phyloP scores from a whole-genome alignment of 2,888 invertebrate genomes.

The Pseudoips prasinana region DNA sequence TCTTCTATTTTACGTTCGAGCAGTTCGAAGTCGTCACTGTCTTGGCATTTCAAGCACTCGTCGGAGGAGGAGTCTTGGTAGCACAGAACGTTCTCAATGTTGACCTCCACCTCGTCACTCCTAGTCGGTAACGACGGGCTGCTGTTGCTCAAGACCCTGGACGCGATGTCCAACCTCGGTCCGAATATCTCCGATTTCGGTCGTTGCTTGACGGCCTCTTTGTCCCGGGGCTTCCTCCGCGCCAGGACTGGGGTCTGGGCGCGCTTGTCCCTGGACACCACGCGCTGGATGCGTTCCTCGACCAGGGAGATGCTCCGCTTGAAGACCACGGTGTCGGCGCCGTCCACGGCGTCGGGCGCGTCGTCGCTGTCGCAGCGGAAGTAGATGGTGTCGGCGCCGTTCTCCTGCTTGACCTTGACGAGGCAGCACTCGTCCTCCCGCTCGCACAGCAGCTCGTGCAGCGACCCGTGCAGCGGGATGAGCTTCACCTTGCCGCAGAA shows the following conservation, averaged over 20 bases:
- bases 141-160: conserved; percentile 58
- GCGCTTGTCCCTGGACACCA: conserved; percentile 57
- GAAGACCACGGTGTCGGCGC: conserved; percentile 55
- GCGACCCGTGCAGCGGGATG: conserved; percentile 67
- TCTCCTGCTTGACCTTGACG: conserved; percentile 70
- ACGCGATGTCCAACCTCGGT: conserved; percentile 41
- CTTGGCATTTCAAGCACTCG: conserved; percentile 63
- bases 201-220: no score
- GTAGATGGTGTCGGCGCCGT: conserved; percentile 71
- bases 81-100: conserved; percentile 65
- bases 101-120: conserved; percentile 59
- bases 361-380: conserved; percentile 70
- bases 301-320: conserved; percentile 70
- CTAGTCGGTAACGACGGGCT: conserved; percentile 54
- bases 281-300: conserved; percentile 65
- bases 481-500: conserved; percentile 69
- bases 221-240: conserved; percentile 22
- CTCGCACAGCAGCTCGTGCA: conserved; percentile 76
- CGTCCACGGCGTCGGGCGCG: conserved; percentile 63
- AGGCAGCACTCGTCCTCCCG: conserved; percentile 75
- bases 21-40: conserved; percentile 65
- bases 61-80: conserved; percentile 76
- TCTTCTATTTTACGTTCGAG: conserved; percentile 66
- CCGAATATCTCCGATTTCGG: conserved; percentile 54
- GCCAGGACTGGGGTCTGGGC: conserved; percentile 26